These are phyloP conservation scores for Pseudorasbora parva DNA, from an alignment of 2,113 vertebrate genomes.

Conservation along the genomic window DNA sequence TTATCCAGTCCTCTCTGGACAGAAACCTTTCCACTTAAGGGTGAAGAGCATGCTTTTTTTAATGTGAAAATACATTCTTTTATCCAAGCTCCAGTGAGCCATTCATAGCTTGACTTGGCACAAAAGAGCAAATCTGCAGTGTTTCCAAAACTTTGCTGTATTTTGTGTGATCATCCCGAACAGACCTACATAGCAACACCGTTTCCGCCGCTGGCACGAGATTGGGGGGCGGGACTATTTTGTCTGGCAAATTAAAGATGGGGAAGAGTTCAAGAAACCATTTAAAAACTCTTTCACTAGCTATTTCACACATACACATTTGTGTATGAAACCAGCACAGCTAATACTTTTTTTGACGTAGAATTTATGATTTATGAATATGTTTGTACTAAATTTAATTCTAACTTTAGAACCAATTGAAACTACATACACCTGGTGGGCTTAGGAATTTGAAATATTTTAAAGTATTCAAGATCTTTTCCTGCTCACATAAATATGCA, in stretches of 20 bases:
- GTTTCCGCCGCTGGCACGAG: background rate
- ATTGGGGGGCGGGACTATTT: background rate
- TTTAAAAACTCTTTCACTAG: background rate
- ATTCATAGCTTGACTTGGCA: background rate
- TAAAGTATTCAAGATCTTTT: no score
- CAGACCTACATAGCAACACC: background rate
- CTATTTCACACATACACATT: background rate
- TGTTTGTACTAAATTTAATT: background rate
- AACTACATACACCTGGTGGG: background rate
- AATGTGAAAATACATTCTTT: background rate
- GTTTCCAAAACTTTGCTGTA: background rate
- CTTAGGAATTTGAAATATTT: no score
- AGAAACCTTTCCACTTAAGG: constrained; percentile 17
- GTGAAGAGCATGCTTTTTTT: background rate
- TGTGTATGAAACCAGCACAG: background rate
- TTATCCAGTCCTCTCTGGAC: background rate
- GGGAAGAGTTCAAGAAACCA: background rate
- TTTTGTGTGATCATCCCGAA: background rate
- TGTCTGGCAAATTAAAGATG: background rate
- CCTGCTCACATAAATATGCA: background rate
- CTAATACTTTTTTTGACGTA: background rate
- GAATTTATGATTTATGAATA: background rate
- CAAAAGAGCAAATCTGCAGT: background rate
- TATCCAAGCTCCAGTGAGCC: background rate
- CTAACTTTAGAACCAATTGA: background rate